Percentiles rank a stretch among this genome's conserved stretches.
These are phyloP conservation scores for Acanthisitta chloris DNA, from an alignment of 2,113 vertebrate genomes.

Conservation along the genomic window DNA sequence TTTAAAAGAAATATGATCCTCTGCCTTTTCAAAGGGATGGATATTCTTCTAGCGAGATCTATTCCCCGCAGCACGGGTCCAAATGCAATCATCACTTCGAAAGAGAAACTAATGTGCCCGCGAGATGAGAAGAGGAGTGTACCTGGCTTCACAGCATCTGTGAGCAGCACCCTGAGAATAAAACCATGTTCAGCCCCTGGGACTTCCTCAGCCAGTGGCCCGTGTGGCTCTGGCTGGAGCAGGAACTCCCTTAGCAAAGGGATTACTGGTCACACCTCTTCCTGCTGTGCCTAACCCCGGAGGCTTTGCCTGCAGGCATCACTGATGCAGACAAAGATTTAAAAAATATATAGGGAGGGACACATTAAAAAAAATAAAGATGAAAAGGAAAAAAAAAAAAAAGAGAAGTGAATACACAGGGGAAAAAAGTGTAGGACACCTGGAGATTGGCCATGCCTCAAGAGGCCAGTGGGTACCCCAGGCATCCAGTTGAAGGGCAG, in stretches of 20 bases:
- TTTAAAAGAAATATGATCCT: background rate
- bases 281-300: background rate
- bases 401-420: background rate
- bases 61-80: background rate
- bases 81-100: background rate
- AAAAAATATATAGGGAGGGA: background rate
- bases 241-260: background rate
- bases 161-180: background rate
- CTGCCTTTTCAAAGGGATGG: background rate
- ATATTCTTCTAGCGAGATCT: background rate
- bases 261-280: constrained; percentile 3
- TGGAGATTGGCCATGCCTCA: background rate
- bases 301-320: constrained; percentile 51
- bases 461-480: background rate
- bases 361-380: background rate
- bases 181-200: background rate
- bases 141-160: background rate
- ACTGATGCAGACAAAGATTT: background rate
- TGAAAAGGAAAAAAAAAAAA: background rate
- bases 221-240: background rate
- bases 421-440: background rate
- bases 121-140: background rate
- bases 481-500: background rate
- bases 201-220: background rate
- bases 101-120: background rate